These are phyloP conservation scores for Meta bourneti DNA, from an alignment of 2,888 invertebrate species.

Conservation along the genomic window DNA sequence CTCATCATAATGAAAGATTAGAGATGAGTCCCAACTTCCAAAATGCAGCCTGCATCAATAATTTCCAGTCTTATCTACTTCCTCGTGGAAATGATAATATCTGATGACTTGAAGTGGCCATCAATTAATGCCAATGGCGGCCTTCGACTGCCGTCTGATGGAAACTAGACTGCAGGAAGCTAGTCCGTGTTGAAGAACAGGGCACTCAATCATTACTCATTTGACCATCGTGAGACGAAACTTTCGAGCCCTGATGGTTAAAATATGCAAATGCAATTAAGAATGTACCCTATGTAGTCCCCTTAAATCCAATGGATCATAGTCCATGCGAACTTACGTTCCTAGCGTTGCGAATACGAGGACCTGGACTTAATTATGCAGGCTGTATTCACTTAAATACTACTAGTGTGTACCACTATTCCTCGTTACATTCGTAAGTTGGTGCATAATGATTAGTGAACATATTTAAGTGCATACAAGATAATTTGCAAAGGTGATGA, in stretches of 20 bases:
- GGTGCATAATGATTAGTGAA: no score
- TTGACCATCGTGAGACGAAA: conserved; percentile 27
- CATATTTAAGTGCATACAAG: no score
- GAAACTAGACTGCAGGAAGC: not conserved
- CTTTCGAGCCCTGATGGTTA: conserved; percentile 57
- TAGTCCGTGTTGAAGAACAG: not conserved
- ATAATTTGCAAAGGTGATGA: no score
- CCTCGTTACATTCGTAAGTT: no score
- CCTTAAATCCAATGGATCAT: conserved; percentile 5
- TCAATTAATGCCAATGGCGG: conserved; percentile 12
- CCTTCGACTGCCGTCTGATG: not conserved
- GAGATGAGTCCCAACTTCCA: not conserved
- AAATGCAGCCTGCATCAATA: not conserved
- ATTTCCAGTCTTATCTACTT: not conserved
- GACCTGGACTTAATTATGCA: conserved; percentile 38
- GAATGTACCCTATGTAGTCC: conserved; percentile 29
- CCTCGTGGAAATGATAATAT: not conserved
- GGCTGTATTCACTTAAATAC: not conserved
- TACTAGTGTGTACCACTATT: no score
- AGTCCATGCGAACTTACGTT: not conserved
- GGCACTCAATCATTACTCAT: conserved; percentile 12
- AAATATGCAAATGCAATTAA: conserved; percentile 76
- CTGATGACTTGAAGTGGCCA: not conserved
- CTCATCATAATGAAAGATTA: not conserved
- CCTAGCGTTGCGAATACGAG: not conserved